A percentile compares a stretch with the other conserved stretches of the same genome.
These are phyloP conservation scores for Dryobotodes eremita DNA, from an alignment of 2,888 invertebrate species.

Conservation along the genomic window DNA sequence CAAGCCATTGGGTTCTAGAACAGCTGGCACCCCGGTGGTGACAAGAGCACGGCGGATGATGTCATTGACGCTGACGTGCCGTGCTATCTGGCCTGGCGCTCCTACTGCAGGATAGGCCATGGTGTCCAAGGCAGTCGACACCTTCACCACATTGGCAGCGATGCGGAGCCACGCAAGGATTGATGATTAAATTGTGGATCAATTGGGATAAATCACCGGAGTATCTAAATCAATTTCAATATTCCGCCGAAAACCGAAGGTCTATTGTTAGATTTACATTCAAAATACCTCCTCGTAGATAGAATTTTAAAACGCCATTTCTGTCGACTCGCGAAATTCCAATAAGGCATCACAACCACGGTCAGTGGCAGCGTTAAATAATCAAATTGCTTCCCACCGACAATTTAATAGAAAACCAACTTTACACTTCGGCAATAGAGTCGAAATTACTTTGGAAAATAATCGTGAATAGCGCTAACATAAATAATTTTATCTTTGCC, in stretches of 20 bases:
- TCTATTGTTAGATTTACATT: neutral
- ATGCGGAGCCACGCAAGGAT: too few relatives aligned
- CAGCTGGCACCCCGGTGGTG: too few relatives aligned
- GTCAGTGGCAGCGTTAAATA: slow-evolving; percentile 56
- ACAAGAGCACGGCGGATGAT: too few relatives aligned
- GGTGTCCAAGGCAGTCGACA: too few relatives aligned
- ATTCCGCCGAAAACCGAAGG: neutral
- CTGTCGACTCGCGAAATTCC: slow-evolving; percentile 31
- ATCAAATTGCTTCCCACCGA: slow-evolving; percentile 50
- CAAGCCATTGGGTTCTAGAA: too few relatives aligned
- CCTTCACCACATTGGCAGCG: too few relatives aligned
- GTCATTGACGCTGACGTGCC: too few relatives aligned
- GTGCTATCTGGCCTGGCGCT: too few relatives aligned
- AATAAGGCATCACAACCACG: slow-evolving; percentile 51
- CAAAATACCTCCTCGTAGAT: slow-evolving; percentile 10
- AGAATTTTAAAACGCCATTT: slow-evolving; percentile 38
- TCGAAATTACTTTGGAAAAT: slow-evolving; percentile 17
- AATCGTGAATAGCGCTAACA: slow-evolving; percentile 35
- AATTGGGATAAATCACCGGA: neutral
- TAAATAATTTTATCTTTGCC: slow-evolving; percentile 60
- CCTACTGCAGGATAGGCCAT: too few relatives aligned
- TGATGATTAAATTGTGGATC: neutral
- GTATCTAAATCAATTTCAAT: slow-evolving; percentile 5
- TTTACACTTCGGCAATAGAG: slow-evolving; percentile 14
- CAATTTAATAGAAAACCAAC: slow-evolving; percentile 24